Evolutionary conservation across 1,140 invertebrate species (phyloP).

Genomic region (Drosophila nannoptera): DNA sequence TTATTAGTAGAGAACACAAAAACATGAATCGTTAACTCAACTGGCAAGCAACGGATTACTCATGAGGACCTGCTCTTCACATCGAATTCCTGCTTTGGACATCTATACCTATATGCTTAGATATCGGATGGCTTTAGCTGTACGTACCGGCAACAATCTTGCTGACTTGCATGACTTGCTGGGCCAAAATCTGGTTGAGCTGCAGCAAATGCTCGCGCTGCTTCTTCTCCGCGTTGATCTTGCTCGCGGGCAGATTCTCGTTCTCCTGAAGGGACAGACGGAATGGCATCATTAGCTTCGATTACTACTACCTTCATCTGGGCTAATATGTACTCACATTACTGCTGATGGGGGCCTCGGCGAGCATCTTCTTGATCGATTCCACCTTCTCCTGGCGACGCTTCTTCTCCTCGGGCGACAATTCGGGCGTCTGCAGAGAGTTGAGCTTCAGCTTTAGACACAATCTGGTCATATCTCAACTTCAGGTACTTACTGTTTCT

Average conservation of each 20-base stretch:
- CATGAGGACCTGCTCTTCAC: slow-evolving; percentile 31
- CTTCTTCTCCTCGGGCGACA: slow-evolving; percentile 89
- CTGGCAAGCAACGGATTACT: slow-evolving; percentile 53
- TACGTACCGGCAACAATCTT: slow-evolving; percentile 93
- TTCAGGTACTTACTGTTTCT: slow-evolving; percentile 83
- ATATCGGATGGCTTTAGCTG: slow-evolving; percentile 17
- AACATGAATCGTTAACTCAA: slow-evolving; percentile 66
- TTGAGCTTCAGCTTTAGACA: not conserved
- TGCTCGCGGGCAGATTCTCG: slow-evolving; percentile 79
- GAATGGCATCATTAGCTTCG: too few species aligned
- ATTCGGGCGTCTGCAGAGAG: slow-evolving; percentile 83
- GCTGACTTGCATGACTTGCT: slow-evolving; percentile 95
- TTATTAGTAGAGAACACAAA: slow-evolving; percentile 59
- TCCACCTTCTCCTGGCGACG: slow-evolving; percentile 92
- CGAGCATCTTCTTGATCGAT: slow-evolving; percentile 93
- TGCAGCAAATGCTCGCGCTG: slow-evolving; percentile 92
- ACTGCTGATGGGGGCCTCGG: slow-evolving; percentile 82
- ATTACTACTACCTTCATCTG: too few species aligned
- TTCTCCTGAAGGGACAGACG: slow-evolving; percentile 56
- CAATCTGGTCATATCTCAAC: not conserved
- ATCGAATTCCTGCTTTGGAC: slow-evolving; percentile 24
- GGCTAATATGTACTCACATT: slow-evolving; percentile 65
- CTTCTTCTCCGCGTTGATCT: slow-evolving; percentile 89
- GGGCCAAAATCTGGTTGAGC: slow-evolving; percentile 93
- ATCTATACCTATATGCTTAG: slow-evolving; percentile 32